Percentiles rank a stretch among this genome's conserved stretches.
Evolutionary conservation across 2,113 vertebrate genomes (phyloP).

Genomic region (Paradisaea rubra): DNA sequence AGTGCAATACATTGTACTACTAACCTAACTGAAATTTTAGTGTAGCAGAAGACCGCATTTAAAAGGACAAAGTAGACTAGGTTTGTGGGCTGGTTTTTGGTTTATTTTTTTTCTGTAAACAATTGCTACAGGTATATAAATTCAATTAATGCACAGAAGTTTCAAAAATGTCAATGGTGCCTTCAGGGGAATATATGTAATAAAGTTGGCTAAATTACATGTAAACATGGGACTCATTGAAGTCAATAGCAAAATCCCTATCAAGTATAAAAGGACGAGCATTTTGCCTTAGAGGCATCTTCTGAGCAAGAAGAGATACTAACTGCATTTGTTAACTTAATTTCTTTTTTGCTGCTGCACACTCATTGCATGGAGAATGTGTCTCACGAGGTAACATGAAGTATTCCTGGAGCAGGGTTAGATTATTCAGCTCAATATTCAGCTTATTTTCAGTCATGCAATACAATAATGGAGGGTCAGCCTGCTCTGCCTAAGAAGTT

Average conservation of each 20-base stretch:
- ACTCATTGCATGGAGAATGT: background rate
- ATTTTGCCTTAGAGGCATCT: background rate
- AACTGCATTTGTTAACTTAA: background rate
- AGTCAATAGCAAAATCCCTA: background rate
- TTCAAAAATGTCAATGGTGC: background rate
- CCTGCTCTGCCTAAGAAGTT: background rate
- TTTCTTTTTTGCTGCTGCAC: background rate
- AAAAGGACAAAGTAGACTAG: background rate
- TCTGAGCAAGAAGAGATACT: background rate
- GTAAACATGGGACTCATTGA: background rate
- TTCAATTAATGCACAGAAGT: background rate
- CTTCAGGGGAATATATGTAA: background rate
- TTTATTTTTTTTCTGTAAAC: background rate
- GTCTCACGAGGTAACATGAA: background rate
- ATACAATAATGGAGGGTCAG: background rate
- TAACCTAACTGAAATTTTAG: background rate
- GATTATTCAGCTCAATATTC: background rate
- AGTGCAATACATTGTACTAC: background rate
- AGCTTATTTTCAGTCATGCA: background rate
- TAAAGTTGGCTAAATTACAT: background rate
- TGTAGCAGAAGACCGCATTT: background rate
- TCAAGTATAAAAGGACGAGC: background rate
- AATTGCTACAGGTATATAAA: background rate
- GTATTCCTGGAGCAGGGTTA: background rate
- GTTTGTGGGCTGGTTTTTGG: background rate